A percentile compares a stretch with the other conserved stretches of the same genome.
phyloP scores from a whole-genome alignment of 2,888 invertebrate species.

The Carabus problematicus region DNA sequence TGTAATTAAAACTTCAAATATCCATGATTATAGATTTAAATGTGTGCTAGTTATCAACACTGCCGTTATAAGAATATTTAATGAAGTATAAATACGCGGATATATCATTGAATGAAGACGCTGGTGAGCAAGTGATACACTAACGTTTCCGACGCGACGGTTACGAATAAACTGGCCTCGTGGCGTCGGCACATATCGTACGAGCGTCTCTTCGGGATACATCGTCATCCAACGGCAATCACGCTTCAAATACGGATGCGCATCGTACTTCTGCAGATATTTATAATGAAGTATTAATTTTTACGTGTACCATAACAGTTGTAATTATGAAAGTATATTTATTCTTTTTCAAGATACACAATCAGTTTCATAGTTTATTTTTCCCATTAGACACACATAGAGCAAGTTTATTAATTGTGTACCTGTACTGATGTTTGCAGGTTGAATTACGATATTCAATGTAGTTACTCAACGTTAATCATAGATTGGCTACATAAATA shows the following conservation, averaged over 20 bases:
- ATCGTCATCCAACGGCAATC: slow-evolving; percentile 16
- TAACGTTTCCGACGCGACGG: not conserved
- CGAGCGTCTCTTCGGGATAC: slow-evolving; percentile 15
- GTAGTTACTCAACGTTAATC: not conserved
- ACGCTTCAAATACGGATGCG: slow-evolving; percentile 34
- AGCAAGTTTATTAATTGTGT: too few relatives aligned
- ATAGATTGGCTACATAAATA: not conserved
- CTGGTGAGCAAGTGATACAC: too few relatives aligned
- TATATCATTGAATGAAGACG: too few relatives aligned
- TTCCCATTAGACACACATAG: too few relatives aligned
- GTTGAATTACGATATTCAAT: too few relatives aligned
- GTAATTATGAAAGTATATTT: too few relatives aligned
- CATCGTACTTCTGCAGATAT: slow-evolving; percentile 6
- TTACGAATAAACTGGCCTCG: slow-evolving; percentile 25
- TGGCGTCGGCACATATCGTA: slow-evolving; percentile 1
- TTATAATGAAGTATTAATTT: not conserved
- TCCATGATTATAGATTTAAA: not conserved
- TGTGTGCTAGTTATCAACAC: too few relatives aligned
- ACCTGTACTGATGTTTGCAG: too few relatives aligned
- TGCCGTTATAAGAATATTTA: too few relatives aligned
- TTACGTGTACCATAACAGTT: slow-evolving; percentile 13
- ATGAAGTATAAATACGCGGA: too few relatives aligned
- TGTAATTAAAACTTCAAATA: not conserved
- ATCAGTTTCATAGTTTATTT: too few relatives aligned
- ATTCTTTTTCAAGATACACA: not conserved